Evolutionary conservation across 1,140 invertebrate species (phyloP).

Genomic region (Fopius arisanus): DNA sequence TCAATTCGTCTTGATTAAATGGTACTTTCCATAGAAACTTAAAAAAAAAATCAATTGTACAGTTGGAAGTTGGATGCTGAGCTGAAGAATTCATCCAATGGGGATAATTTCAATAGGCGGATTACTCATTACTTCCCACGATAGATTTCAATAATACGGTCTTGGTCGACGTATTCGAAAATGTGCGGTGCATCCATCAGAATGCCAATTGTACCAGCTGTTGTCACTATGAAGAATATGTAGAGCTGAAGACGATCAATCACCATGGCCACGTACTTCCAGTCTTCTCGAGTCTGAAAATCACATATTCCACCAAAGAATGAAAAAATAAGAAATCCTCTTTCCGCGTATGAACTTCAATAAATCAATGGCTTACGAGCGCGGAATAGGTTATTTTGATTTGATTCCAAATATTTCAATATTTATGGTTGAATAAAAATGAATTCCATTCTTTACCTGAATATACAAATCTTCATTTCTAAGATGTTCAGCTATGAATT

Average conservation of each 20-base stretch:
- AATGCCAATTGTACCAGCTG: slow-evolving; percentile 94
- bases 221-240: slow-evolving; percentile 97
- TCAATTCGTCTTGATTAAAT: neutral
- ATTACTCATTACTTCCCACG: slow-evolving; percentile 78
- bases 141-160: slow-evolving; percentile 94
- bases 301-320: too few relatives aligned
- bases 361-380: too few relatives aligned
- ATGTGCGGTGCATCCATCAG: slow-evolving; percentile 99
- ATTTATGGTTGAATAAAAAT: too few relatives aligned
- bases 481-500: slow-evolving; percentile 97
- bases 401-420: too few relatives aligned
- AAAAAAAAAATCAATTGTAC: slow-evolving; percentile 11
- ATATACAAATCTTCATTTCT: slow-evolving; percentile 96
- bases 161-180: slow-evolving; percentile 98
- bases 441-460: slow-evolving; percentile 85
- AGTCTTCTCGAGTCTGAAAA: slow-evolving; percentile 94
- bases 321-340: too few relatives aligned
- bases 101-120: neutral
- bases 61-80: neutral
- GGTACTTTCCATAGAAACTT: neutral
- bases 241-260: slow-evolving; percentile 97
- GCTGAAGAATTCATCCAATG: neutral
- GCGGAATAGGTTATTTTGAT: too few relatives aligned
- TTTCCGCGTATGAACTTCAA: too few relatives aligned
- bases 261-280: slow-evolving; percentile 99